phyloP scores from a whole-genome alignment of 2,113 vertebrate genomes.

The Seriola quinqueradiata region DNA sequence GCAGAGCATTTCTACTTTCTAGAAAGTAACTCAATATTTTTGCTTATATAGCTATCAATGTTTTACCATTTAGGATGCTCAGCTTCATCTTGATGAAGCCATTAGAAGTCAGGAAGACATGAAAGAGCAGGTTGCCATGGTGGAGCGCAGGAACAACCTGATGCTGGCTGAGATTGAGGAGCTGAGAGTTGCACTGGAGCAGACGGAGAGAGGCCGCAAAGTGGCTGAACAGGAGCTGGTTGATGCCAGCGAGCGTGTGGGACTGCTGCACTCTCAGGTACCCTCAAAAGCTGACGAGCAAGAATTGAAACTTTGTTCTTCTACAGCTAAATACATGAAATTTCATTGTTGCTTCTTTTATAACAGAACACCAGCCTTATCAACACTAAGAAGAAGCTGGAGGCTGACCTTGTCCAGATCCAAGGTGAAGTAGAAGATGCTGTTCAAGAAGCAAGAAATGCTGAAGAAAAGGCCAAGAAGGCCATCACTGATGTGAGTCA shows the following conservation, averaged over 20 bases:
- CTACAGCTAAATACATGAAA: background rate
- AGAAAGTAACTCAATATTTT: background rate
- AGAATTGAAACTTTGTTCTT: background rate
- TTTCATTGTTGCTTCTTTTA: background rate
- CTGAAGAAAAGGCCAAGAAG: conserved; percentile 89
- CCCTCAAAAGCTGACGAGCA: background rate
- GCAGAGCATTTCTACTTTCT: background rate
- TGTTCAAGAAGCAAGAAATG: conserved; percentile 88
- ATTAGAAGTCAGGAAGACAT: conserved; percentile 89
- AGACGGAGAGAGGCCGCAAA: conserved; percentile 90
- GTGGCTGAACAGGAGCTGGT: conserved; percentile 92
- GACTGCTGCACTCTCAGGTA: conserved; percentile 91
- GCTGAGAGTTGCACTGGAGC: conserved; percentile 88
- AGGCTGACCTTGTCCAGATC: conserved; percentile 86
- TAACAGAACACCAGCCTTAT: conserved; percentile 89
- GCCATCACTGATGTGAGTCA: conserved; percentile 84
- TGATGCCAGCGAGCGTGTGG: conserved; percentile 86
- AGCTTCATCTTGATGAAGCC: conserved; percentile 90
- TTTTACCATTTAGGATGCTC: conserved; percentile 84
- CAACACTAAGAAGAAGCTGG: conserved; percentile 89
- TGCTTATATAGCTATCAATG: background rate
- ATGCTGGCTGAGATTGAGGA: conserved; percentile 92
- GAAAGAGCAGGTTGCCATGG: conserved; percentile 90
- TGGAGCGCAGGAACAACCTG: conserved; percentile 91
- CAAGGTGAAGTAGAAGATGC: conserved; percentile 92